Percentiles rank a stretch among this genome's conserved stretches.
phyloP scores from a whole-genome alignment of 2,888 invertebrate genomes.

The Coelinius sp. region DNA sequence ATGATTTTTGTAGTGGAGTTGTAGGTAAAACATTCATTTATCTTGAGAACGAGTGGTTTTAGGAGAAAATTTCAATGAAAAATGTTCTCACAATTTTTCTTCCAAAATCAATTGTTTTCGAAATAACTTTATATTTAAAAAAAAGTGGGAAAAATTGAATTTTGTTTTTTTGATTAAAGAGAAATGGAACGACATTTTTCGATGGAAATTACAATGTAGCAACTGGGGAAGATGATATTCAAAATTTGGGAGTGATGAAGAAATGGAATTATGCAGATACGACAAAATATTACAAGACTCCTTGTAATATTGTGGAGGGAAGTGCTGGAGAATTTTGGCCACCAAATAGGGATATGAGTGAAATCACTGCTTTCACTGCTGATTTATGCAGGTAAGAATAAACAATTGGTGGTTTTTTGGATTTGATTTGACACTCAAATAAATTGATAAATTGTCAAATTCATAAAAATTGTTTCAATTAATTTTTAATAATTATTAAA shows the following conservation, averaged over 20 bases:
- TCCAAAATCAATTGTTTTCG: no score
- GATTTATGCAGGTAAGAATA: conserved; percentile 79
- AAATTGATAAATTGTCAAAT: no score
- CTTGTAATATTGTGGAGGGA: conserved; percentile 78
- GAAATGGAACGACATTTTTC: conserved; percentile 81
- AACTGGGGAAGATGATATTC: conserved; percentile 77
- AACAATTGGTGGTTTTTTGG: no score
- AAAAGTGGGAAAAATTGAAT: no score
- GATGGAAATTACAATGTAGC: conserved; percentile 85
- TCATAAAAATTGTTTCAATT: not conserved
- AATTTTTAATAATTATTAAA: conserved; percentile 40
- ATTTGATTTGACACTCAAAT: no score
- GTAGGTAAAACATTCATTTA: no score
- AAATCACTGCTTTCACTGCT: conserved; percentile 79
- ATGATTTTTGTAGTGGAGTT: no score
- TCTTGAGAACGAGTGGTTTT: no score
- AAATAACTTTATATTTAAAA: no score
- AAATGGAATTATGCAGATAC: conserved; percentile 80
- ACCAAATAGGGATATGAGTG: conserved; percentile 75
- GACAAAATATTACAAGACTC: conserved; percentile 72
- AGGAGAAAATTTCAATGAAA: no score
- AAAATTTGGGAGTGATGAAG: conserved; percentile 78
- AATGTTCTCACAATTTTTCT: no score
- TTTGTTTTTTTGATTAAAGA: no score
- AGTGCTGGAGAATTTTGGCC: conserved; percentile 88